phyloP scores from a whole-genome alignment of 2,797 vertebrate species.

The Enteromius unitaeniatus region DNA sequence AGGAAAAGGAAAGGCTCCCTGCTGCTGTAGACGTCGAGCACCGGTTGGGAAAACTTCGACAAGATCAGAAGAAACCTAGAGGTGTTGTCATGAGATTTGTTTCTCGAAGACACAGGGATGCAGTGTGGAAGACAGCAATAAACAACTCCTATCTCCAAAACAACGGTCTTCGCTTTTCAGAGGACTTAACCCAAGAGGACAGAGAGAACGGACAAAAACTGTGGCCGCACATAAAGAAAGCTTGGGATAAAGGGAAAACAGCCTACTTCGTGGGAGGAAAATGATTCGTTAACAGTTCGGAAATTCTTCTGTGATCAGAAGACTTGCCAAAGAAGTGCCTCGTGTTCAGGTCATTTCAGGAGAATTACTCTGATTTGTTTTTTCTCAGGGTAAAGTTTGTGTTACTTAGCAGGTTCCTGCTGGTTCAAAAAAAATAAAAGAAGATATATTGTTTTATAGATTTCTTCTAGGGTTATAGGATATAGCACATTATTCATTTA shows the following conservation, averaged over 20 bases:
- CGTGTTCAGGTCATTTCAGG: no score
- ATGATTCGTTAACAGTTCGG: no score
- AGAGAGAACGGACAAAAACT: conserved; percentile 13
- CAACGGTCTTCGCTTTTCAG: not conserved
- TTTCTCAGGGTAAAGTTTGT: no score
- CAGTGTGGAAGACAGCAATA: conserved; percentile 1
- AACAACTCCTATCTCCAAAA: not conserved
- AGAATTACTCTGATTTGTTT: no score
- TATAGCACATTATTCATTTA: no score
- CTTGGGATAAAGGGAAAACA: not conserved
- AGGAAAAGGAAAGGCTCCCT: conserved; percentile 16
- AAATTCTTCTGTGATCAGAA: no score
- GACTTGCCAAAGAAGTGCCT: no score
- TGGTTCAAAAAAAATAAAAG: no score
- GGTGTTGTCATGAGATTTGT: conserved; percentile 1
- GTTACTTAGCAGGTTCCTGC: no score
- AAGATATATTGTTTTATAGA: no score
- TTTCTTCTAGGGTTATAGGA: no score
- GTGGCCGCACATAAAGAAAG: conserved; percentile 18
- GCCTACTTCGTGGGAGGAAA: no score
- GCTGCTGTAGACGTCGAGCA: not conserved
- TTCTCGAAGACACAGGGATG: conserved; percentile 11
- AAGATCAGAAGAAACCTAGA: conserved; percentile 6
- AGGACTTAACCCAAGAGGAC: conserved; percentile 14
- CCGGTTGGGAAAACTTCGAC: not conserved